These are phyloP conservation scores for Neuroscelio doddi DNA, from an alignment of 2,888 invertebrate genomes.

Conservation along the genomic window DNA sequence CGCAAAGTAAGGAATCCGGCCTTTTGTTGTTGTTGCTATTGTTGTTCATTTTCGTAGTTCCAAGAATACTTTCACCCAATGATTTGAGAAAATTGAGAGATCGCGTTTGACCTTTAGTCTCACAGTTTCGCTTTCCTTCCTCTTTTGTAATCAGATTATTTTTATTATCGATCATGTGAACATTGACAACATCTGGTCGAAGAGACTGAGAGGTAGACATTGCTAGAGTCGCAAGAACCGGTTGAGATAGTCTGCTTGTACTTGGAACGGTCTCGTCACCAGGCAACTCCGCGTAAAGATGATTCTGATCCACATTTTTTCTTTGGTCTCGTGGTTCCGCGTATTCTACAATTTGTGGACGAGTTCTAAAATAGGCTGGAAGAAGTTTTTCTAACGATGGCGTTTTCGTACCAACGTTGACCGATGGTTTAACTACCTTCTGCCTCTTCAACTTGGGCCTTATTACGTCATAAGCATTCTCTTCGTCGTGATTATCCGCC, in stretches of 20 bases:
- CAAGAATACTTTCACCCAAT: slow-evolving; percentile 75
- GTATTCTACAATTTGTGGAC: slow-evolving; percentile 71
- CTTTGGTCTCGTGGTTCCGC: slow-evolving; percentile 71
- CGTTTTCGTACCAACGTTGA: slow-evolving; percentile 76
- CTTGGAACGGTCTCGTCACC: slow-evolving; percentile 73
- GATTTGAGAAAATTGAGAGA: slow-evolving; percentile 77
- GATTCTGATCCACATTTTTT: slow-evolving; percentile 68
- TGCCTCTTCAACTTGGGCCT: slow-evolving; percentile 68
- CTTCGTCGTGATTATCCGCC: slow-evolving; percentile 63
- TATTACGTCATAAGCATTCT: slow-evolving; percentile 79
- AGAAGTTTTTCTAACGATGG: slow-evolving; percentile 76
- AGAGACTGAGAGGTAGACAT: slow-evolving; percentile 62
- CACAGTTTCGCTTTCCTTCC: slow-evolving; percentile 14
- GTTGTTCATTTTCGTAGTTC: slow-evolving; percentile 50
- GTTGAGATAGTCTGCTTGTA: slow-evolving; percentile 64
- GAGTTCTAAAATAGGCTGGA: slow-evolving; percentile 70
- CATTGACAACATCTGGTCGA: slow-evolving; percentile 64
- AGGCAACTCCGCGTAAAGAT: slow-evolving; percentile 78
- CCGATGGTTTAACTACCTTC: slow-evolving; percentile 72
- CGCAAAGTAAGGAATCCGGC: slow-evolving; percentile 71
- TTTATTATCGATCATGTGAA: slow-evolving; percentile 51
- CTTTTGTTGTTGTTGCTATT: slow-evolving; percentile 54
- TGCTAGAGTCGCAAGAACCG: slow-evolving; percentile 58
- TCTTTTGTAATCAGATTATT: slow-evolving; percentile 36
- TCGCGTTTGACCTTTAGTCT: slow-evolving; percentile 61